Evolutionary conservation across 2,888 invertebrate species (phyloP).

Genomic region (Hypolimnas misippus): DNA sequence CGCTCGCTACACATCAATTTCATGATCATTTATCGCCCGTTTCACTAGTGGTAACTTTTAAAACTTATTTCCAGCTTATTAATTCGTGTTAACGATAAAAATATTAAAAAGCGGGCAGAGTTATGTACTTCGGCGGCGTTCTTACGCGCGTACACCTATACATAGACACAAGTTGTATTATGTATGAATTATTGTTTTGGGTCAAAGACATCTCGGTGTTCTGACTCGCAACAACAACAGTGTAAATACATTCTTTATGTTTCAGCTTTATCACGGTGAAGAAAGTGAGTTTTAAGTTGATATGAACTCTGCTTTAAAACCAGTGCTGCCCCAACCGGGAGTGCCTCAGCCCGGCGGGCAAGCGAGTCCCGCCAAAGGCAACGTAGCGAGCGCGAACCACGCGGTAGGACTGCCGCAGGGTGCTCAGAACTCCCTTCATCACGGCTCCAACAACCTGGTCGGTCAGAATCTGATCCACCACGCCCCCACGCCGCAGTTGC

Average conservation of each 20-base stretch:
- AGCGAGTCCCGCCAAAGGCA: slow-evolving; percentile 74
- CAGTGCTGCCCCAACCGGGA: slow-evolving; percentile 81
- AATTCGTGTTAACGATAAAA: slow-evolving; percentile 40
- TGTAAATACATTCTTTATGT: slow-evolving; percentile 66
- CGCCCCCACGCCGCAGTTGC: slow-evolving; percentile 59
- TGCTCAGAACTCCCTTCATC: slow-evolving; percentile 69
- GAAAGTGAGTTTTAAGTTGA: slow-evolving; percentile 59
- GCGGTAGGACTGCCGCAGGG: slow-evolving; percentile 72
- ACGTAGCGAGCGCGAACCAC: slow-evolving; percentile 74
- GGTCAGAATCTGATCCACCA: slow-evolving; percentile 73
- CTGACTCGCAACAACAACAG: slow-evolving; percentile 64
- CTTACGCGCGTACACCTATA: slow-evolving; percentile 71
- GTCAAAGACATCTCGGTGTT: slow-evolving; percentile 75
- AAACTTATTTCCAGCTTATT: slow-evolving; percentile 53
- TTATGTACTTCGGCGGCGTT: slow-evolving; percentile 62
- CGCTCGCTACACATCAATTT: slow-evolving; percentile 62
- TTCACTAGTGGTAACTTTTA: slow-evolving; percentile 69
- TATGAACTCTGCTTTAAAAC: slow-evolving; percentile 86
- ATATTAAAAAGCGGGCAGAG: slow-evolving; percentile 58
- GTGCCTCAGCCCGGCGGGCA: slow-evolving; percentile 75
- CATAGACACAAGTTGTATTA: slow-evolving; percentile 58
- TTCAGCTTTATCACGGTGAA: slow-evolving; percentile 64
- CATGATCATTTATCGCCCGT: slow-evolving; percentile 66
- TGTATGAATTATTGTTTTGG: slow-evolving; percentile 80
- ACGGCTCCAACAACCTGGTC: slow-evolving; percentile 64